Evolutionary conservation across 2,888 invertebrate genomes (phyloP), one percentile per base, ranked within the genome.

Genomic region (Andrena haemorrhoa): DNA sequence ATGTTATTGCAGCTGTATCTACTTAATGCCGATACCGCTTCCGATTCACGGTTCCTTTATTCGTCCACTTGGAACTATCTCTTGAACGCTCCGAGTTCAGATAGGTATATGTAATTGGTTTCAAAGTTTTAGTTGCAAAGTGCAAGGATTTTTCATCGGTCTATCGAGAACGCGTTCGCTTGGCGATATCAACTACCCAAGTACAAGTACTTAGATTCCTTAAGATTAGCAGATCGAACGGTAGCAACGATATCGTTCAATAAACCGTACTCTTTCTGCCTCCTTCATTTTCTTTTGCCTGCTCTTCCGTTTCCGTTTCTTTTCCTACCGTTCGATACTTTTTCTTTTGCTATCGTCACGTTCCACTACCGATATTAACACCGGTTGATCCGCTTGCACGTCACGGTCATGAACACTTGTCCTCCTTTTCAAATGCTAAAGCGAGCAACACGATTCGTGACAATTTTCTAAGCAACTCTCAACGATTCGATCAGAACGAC

Each of bases 331-430:
- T 71, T 70, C 68, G 68, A 78, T 81, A 79, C 68, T 85, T 85
- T 78, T 85, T 66, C 61, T 76, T 76, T 78, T 75, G 68, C 16
- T 71, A 64, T 74, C 85, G 87, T 87, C 85, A 87, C 87, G 87
- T 87, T 86, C 87, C 87, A 88, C 87, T 88, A 80, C 86, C 87
- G 87, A 87, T 88, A 88, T 88, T 88, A 87, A 82, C 82, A 84
- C 83, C 83, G 86, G 79, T 81, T 81, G 86, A 86, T 86, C 86
- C 87, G 72, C 82, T 79, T 82, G 76, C 82, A 80, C 87, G 87
- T 86, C 84, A 86, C 86, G 87, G 83, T 85, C 87, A 79, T 82
- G 87, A 87, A 84, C 87, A 70, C 80, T 79, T 79, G 86, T 58
- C 86, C 86, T 86, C 86, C 75, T 86, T 86, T 86, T 82, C 53